These are phyloP conservation scores for Sebastes reedi DNA, from an alignment of 2,797 vertebrate species.

Conservation along the genomic window DNA sequence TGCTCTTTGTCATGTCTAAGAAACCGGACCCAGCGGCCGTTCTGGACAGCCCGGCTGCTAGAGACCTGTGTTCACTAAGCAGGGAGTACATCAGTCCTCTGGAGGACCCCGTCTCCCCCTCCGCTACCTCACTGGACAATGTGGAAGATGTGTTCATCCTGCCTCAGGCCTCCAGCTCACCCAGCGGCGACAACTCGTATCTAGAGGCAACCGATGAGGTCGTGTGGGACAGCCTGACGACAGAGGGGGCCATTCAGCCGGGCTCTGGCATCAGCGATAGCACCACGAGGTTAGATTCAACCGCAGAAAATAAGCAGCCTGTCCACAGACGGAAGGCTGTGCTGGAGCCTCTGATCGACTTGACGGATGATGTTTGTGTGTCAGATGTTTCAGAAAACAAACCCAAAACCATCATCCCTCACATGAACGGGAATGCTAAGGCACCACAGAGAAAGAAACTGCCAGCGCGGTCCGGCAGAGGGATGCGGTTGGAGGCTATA, in stretches of 20 bases:
- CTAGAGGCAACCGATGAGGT: slow-evolving; percentile 29
- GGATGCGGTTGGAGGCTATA: slow-evolving; percentile 78
- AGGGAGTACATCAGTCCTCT: slow-evolving; percentile 76
- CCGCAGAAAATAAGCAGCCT: slow-evolving; percentile 24
- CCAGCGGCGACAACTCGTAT: slow-evolving; percentile 59
- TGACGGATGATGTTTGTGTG: slow-evolving; percentile 46
- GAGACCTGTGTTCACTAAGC: slow-evolving; percentile 55
- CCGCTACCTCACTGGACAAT: slow-evolving; percentile 71
- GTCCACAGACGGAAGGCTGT: slow-evolving; percentile 4
- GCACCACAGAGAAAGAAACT: slow-evolving; percentile 68
- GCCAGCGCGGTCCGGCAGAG: slow-evolving; percentile 75
- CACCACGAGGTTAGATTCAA: slow-evolving; percentile 33
- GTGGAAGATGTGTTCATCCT: slow-evolving; percentile 72
- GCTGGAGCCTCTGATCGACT: slow-evolving; percentile 50
- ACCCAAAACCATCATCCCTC: slow-evolving; percentile 29
- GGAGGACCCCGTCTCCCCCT: slow-evolving; percentile 77
- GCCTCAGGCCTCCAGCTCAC: slow-evolving; percentile 76
- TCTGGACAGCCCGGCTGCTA: slow-evolving; percentile 21
- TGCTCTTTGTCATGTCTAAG: slow-evolving; percentile 67
- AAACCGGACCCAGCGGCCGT: slow-evolving; percentile 47
- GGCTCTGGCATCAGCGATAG: slow-evolving; percentile 16
- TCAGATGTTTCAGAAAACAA: slow-evolving; percentile 42
- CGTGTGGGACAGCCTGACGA: slow-evolving; percentile 22
- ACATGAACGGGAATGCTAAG: slow-evolving; percentile 64
- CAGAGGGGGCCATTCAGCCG: slow-evolving; percentile 35